These are phyloP conservation scores for Rhinoptilus africanus DNA, from an alignment of 2,113 vertebrate genomes.

Conservation along the genomic window DNA sequence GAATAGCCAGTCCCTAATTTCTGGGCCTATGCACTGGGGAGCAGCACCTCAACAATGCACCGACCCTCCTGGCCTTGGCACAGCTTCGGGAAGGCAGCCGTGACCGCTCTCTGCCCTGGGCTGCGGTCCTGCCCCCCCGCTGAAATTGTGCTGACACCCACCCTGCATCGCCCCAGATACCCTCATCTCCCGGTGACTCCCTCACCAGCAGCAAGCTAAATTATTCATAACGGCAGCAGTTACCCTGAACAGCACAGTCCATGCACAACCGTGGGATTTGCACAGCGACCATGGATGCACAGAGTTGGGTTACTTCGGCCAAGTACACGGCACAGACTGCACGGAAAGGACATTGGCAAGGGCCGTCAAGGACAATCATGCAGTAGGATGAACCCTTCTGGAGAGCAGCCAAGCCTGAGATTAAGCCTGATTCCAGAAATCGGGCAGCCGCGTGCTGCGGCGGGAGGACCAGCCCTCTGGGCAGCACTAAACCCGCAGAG, in stretches of 20 bases:
- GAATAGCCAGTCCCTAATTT: neutral
- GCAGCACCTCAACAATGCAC: neutral
- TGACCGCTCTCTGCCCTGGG: rapidly evolving
- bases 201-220: neutral
- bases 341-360: neutral
- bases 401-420: neutral
- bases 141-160: neutral
- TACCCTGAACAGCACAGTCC: neutral
- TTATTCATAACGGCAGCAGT: neutral
- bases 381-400: neutral
- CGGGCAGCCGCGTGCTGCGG: rapidly evolving
- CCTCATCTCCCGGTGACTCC: neutral
- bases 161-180: rapidly evolving
- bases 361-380: neutral
- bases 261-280: rapidly evolving
- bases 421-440: neutral
- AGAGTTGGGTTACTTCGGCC: neutral
- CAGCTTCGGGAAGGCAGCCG: rapidly evolving
- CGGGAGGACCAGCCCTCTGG: neutral
- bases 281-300: neutral
- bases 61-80: neutral
- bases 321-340: neutral
- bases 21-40: rapidly evolving
- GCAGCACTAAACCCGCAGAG: neutral
- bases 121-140: neutral